These are phyloP conservation scores for Reticulitermes speratus DNA, from an alignment of 1,140 invertebrate genomes.

Conservation along the genomic window DNA sequence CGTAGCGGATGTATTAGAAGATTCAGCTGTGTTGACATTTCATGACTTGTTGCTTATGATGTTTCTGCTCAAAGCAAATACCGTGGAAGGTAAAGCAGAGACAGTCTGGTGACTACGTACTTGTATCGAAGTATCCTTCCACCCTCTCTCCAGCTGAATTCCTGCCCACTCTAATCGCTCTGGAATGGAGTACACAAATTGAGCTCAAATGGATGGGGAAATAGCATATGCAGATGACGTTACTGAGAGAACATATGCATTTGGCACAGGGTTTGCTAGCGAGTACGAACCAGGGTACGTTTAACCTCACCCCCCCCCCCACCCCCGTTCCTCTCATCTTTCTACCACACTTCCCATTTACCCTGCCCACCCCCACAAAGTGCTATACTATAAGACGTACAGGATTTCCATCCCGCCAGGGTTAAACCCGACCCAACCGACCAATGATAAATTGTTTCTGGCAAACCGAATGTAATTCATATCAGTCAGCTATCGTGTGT, in stretches of 20 bases:
- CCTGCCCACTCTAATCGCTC: not conserved
- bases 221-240: conserved; percentile 5
- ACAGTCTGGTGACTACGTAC: no score
- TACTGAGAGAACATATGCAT: conserved; percentile 6
- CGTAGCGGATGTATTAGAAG: no score
- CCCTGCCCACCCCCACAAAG: no score
- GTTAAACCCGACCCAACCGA: not conserved
- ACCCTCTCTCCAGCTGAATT: not conserved
- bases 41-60: no score
- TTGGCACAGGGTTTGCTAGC: not conserved
- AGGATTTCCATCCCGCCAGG: not conserved
- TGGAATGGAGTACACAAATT: not conserved
- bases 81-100: no score
- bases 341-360: not conserved
- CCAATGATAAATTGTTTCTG: conserved; percentile 13
- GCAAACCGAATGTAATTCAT: conserved; percentile 1
- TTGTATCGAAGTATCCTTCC: no score
- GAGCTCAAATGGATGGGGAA: not conserved
- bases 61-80: no score
- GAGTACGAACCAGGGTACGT: not conserved
- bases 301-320: not conserved
- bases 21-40: no score
- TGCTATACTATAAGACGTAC: not conserved
- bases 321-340: not conserved
- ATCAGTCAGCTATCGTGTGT: not conserved